Evolutionary conservation across 2,888 invertebrate species (phyloP).

Genomic region (Desoria tigrina): DNA sequence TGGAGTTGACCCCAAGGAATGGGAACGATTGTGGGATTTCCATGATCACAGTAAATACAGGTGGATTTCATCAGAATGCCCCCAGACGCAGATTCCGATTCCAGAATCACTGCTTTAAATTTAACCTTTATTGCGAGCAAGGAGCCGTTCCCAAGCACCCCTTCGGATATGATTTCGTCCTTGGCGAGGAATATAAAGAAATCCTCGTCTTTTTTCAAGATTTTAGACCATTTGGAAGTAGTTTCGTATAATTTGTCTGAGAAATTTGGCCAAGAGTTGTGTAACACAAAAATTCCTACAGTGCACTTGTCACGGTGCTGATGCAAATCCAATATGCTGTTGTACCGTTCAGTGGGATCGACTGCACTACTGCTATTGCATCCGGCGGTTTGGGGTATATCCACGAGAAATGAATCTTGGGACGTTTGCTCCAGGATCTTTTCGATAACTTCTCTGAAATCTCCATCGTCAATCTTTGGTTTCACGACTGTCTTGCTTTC

Average conservation of each 20-base stretch:
- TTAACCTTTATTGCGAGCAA: constrained; percentile 21
- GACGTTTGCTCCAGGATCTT: too few species aligned
- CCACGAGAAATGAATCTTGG: too few species aligned
- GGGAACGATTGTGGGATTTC: constrained; percentile 10
- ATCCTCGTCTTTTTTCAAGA: constrained; percentile 39
- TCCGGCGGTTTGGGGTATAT: too few species aligned
- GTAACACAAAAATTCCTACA: background rate
- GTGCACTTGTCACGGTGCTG: constrained; percentile 2
- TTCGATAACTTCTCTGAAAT: too few species aligned
- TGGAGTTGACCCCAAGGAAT: background rate
- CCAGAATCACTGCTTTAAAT: constrained; percentile 27
- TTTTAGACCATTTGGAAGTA: constrained; percentile 3
- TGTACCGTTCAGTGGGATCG: too few species aligned
- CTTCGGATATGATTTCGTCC: background rate
- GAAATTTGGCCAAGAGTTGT: too few species aligned
- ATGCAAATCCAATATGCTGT: constrained; percentile 7
- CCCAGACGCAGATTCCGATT: background rate
- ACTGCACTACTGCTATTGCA: too few species aligned
- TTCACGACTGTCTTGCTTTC: too few species aligned
- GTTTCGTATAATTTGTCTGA: background rate
- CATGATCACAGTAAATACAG: constrained; percentile 31
- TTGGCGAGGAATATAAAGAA: constrained; percentile 33
- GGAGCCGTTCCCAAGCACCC: constrained; percentile 10
- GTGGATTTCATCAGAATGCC: constrained; percentile 15
- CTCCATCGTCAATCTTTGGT: too few species aligned